Conservation (phyloP, 2,113 vertebrate species). For the Sakesphorus luctuosus region DNA sequence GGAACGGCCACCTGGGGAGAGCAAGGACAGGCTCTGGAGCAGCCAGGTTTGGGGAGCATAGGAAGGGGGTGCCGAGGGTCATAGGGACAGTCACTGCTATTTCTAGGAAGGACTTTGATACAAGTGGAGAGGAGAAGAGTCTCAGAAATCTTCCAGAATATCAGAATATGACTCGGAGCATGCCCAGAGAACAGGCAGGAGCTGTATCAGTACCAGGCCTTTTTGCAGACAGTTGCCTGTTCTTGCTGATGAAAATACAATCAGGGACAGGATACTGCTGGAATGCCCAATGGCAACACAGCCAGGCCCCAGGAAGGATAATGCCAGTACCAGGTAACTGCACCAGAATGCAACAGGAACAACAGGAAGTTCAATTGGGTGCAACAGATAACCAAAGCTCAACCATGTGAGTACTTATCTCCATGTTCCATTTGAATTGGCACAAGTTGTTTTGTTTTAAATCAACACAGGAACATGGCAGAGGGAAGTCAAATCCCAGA, state of each 20-base stretch:
- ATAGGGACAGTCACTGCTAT: background rate
- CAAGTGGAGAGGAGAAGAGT: background rate
- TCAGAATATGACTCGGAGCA: background rate
- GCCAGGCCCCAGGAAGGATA: background rate
- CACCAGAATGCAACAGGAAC: background rate
- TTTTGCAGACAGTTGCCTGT: background rate
- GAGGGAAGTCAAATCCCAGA: background rate
- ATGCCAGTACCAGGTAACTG: background rate
- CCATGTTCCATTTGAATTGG: background rate
- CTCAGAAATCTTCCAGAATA: background rate
- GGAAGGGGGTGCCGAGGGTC: fast-evolving
- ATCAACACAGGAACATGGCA: background rate
- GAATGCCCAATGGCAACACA: background rate
- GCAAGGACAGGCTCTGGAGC: background rate
- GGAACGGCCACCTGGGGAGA: slow-evolving; percentile 80
- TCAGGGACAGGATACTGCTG: background rate
- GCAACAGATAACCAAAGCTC: background rate
- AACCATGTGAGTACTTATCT: background rate
- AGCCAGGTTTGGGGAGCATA: background rate
- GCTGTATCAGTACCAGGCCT: background rate
- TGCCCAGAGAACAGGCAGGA: background rate
- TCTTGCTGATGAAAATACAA: background rate
- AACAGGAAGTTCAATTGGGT: background rate
- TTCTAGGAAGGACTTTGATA: background rate
- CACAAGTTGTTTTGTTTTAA: background rate